Percentiles rank a stretch among this genome's conserved stretches.
These are phyloP conservation scores for Rhamphomyia laevipes DNA, from an alignment of 2,888 invertebrate genomes.

Conservation along the genomic window DNA sequence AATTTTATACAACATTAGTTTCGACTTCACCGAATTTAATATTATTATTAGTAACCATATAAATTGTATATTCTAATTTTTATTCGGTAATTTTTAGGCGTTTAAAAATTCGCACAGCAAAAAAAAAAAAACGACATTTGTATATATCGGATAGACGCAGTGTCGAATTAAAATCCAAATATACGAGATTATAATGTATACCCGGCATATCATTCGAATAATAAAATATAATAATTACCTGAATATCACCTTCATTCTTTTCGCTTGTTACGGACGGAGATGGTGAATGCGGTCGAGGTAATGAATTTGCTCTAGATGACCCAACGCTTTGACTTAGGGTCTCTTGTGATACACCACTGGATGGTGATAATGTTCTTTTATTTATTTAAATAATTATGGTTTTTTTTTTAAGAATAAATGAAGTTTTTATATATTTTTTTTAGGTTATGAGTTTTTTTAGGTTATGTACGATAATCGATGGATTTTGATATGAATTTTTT, in stretches of 20 bases:
- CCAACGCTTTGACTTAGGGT: constrained; percentile 48
- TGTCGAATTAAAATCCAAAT: no score
- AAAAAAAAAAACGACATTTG: no score
- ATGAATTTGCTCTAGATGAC: constrained; percentile 50
- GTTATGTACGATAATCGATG: not conserved
- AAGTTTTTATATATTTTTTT: constrained; percentile 12
- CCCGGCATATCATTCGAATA: no score
- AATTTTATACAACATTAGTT: no score
- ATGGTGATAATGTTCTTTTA: constrained; percentile 44
- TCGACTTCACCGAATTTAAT: no score
- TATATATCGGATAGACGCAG: no score
- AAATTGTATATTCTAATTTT: no score
- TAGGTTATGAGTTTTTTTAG: not conserved
- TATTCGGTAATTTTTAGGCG: no score
- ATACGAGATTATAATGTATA: no score
- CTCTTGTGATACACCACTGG: constrained; percentile 49
- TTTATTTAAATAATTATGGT: constrained; percentile 15
- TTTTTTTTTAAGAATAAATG: constrained; percentile 12
- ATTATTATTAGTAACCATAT: no score
- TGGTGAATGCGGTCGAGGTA: constrained; percentile 74
- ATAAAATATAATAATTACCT: constrained; percentile 47
- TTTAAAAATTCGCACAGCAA: no score
- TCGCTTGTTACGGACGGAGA: constrained; percentile 87
- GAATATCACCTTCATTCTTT: constrained; percentile 71
- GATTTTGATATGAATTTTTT: no score